A percentile compares a stretch with the other conserved stretches of the same genome.
Evolutionary conservation across 2,888 invertebrate species (phyloP).

Genomic region (Gasteruption jaculator): DNA sequence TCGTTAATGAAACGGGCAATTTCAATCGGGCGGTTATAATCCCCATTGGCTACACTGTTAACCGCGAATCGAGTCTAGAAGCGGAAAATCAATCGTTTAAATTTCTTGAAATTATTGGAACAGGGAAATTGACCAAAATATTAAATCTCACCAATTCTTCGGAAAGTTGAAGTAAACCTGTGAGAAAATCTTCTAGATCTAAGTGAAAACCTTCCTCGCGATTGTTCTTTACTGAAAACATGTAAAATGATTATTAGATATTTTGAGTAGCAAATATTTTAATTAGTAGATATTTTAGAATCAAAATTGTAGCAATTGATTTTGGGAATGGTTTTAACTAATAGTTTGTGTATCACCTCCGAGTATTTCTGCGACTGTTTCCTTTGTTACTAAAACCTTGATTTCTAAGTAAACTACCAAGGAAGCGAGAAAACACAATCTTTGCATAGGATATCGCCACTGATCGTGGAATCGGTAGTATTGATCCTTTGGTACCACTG

Average conservation of each 20-base stretch:
- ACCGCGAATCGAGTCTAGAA: constrained; percentile 72
- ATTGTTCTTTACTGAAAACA: constrained; percentile 64
- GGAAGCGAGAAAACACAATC: constrained; percentile 73
- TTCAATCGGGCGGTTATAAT: constrained; percentile 74
- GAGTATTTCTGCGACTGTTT: constrained; percentile 71
- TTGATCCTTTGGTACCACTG: constrained; percentile 68
- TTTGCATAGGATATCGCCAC: constrained; percentile 80
- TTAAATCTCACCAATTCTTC: constrained; percentile 69
- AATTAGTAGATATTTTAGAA: constrained; percentile 8
- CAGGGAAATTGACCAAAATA: not conserved
- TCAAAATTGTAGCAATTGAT: not conserved
- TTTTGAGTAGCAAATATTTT: constrained; percentile 5
- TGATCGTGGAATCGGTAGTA: constrained; percentile 87
- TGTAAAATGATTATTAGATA: constrained; percentile 15
- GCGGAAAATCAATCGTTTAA: constrained; percentile 8
- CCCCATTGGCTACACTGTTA: constrained; percentile 81
- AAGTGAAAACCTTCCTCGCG: constrained; percentile 77
- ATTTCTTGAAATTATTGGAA: not conserved
- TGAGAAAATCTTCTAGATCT: constrained; percentile 86
- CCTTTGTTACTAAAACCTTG: constrained; percentile 69
- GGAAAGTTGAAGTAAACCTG: constrained; percentile 77
- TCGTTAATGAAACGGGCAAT: constrained; percentile 84
- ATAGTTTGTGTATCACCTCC: constrained; percentile 61
- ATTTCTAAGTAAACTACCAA: constrained; percentile 77
- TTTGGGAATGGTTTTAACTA: not conserved